These are phyloP conservation scores for Tenthredo notha DNA, from an alignment of 2,888 invertebrate species.

Conservation along the genomic window DNA sequence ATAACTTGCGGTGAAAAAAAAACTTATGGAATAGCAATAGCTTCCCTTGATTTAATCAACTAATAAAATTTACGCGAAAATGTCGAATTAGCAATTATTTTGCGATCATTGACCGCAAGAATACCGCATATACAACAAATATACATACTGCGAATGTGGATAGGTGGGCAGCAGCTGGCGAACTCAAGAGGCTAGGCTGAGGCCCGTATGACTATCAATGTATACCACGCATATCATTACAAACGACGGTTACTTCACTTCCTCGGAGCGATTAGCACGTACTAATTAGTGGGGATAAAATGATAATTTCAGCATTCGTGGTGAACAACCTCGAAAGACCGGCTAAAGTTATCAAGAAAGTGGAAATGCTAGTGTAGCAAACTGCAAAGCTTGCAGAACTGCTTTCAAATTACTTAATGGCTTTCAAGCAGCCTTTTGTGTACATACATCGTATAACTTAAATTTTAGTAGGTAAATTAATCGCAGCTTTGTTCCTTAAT, in stretches of 20 bases:
- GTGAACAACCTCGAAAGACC: constrained; percentile 14
- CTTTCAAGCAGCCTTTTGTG: background rate
- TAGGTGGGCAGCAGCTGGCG: background rate
- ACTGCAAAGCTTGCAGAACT: background rate
- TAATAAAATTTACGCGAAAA: background rate
- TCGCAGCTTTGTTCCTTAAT: background rate
- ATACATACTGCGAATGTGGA: constrained; percentile 19
- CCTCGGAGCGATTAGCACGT: constrained; percentile 35
- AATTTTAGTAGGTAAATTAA: background rate
- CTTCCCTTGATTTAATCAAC: background rate
- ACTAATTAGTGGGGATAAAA: constrained; percentile 24
- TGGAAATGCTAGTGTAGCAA: background rate
- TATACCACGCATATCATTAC: constrained; percentile 33
- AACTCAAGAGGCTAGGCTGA: background rate
- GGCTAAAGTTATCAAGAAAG: background rate
- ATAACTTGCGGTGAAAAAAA: background rate
- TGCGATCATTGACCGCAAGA: constrained; percentile 26
- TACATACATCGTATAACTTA: background rate
- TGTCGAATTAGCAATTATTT: constrained; percentile 9
- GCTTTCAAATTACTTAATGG: background rate
- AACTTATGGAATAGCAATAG: background rate
- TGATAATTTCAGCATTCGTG: constrained; percentile 5
- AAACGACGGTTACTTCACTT: constrained; percentile 27
- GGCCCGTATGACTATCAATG: constrained; percentile 48
- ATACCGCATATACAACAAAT: constrained; percentile 10